These are phyloP conservation scores for Scaptomyza caliginosa DNA, from an alignment of 2,888 invertebrate genomes.

Conservation along the genomic window DNA sequence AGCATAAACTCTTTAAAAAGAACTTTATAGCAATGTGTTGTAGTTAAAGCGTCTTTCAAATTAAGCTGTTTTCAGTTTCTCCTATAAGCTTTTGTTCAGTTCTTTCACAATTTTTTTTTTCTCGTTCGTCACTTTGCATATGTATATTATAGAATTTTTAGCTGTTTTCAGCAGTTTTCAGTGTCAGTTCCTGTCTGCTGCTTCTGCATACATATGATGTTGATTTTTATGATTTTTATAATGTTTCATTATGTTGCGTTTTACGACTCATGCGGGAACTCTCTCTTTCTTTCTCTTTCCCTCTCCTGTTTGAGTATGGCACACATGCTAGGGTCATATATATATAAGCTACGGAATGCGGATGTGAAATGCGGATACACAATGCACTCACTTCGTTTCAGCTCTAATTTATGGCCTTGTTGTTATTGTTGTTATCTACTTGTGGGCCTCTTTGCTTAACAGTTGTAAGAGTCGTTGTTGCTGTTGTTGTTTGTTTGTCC, in stretches of 20 bases:
- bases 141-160: slow-evolving; percentile 13
- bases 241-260: slow-evolving; percentile 78
- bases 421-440: slow-evolving; percentile 45
- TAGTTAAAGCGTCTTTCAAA: not conserved
- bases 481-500: slow-evolving; percentile 19
- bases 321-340: slow-evolving; percentile 46
- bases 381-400: slow-evolving; percentile 71
- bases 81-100: not conserved
- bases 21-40: not conserved
- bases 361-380: slow-evolving; percentile 45
- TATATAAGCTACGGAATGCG: slow-evolving; percentile 19
- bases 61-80: not conserved
- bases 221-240: slow-evolving; percentile 79
- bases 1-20: not conserved
- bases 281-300: not conserved
- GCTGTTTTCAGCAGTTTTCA: slow-evolving; percentile 38
- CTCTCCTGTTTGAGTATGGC: not conserved
- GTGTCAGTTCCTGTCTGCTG: slow-evolving; percentile 37
- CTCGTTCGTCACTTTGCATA: slow-evolving; percentile 46
- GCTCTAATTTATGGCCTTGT: slow-evolving; percentile 65
- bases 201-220: slow-evolving; percentile 76
- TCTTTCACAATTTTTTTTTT: slow-evolving; percentile 6
- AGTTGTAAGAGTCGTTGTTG: slow-evolving; percentile 59
- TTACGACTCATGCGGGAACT: slow-evolving; percentile 73
- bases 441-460: slow-evolving; percentile 58